A percentile compares a stretch with the other conserved stretches of the same genome.
Evolutionary conservation across 1,140 invertebrate genomes (phyloP).

Genomic region (Plectus sambesii): DNA sequence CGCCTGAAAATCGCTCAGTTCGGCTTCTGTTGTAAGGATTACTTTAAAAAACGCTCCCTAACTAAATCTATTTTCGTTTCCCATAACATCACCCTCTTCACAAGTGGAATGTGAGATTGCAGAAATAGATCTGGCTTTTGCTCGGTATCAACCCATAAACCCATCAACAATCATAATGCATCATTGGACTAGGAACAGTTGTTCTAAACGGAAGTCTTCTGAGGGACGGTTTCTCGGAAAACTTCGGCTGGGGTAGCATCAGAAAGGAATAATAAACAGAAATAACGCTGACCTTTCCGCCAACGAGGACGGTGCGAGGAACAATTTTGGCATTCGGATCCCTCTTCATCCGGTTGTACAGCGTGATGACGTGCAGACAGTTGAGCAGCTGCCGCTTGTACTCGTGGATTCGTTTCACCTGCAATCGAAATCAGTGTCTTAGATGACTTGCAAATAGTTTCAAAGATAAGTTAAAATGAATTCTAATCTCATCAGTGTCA

Average conservation of each 20-base stretch:
- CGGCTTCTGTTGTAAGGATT: too few species aligned
- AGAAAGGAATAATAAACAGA: constrained; percentile 2
- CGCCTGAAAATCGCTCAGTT: constrained; percentile 58
- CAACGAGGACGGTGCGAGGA: constrained; percentile 92
- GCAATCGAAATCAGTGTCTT: constrained; percentile 14
- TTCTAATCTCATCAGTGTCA: too few species aligned
- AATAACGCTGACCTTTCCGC: constrained; percentile 65
- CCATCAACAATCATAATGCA: too few species aligned
- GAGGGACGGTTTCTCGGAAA: too few species aligned
- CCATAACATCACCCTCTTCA: not conserved
- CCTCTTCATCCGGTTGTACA: constrained; percentile 94
- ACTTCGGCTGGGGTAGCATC: too few species aligned
- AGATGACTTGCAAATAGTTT: too few species aligned
- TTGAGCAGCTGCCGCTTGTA: constrained; percentile 96
- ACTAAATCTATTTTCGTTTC: too few species aligned
- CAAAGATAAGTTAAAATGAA: too few species aligned
- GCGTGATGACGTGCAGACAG: constrained; percentile 82
- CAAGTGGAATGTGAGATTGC: not conserved
- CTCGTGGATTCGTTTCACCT: constrained; percentile 95
- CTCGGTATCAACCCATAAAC: too few species aligned
- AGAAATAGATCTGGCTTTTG: not conserved
- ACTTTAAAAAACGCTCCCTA: too few species aligned
- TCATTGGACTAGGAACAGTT: too few species aligned
- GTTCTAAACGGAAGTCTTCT: too few species aligned
- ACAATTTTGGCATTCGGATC: constrained; percentile 69